phyloP scores from a whole-genome alignment of 2,888 invertebrate genomes.

The Trachelus stipa region DNA sequence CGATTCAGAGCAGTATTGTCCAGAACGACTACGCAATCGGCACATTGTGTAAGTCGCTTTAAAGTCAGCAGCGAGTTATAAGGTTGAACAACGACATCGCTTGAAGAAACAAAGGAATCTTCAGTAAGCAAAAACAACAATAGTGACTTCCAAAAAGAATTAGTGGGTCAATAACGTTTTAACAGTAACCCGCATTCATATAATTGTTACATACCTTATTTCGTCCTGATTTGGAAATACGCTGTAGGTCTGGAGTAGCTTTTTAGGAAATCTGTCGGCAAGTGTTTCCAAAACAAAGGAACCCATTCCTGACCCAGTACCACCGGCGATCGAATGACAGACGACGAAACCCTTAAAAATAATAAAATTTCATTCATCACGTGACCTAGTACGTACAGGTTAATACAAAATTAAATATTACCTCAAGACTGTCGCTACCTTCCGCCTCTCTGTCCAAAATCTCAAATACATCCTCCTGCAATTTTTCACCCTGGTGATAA shows the following conservation, averaged over 20 bases:
- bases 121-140: not conserved
- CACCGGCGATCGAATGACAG: conserved; percentile 99
- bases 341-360: conserved; percentile 90
- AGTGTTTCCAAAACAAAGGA: conserved; percentile 92
- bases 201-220: conserved; percentile 73
- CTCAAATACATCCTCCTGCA: conserved; percentile 97
- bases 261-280: conserved; percentile 96
- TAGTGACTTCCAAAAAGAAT: not conserved
- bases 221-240: conserved; percentile 99
- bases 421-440: conserved; percentile 97
- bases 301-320: conserved; percentile 99
- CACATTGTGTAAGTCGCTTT: conserved; percentile 92
- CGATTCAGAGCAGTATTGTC: conserved; percentile 98
- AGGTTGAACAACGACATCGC: conserved; percentile 96
- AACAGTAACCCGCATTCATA: not conserved
- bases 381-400: not conserved
- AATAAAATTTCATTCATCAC: conserved; percentile 3
- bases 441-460: conserved; percentile 99
- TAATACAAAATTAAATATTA: conserved; percentile 46
- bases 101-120: conserved; percentile 51
- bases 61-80: conserved; percentile 96
- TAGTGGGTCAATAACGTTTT: not conserved
- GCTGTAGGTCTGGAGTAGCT: conserved; percentile 97
- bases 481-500: conserved; percentile 90
- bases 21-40: conserved; percentile 96